These are phyloP conservation scores for Stichodactyla mertensii DNA, from an alignment of 64 coral and sea anemone genomes.

Conservation along the genomic window DNA sequence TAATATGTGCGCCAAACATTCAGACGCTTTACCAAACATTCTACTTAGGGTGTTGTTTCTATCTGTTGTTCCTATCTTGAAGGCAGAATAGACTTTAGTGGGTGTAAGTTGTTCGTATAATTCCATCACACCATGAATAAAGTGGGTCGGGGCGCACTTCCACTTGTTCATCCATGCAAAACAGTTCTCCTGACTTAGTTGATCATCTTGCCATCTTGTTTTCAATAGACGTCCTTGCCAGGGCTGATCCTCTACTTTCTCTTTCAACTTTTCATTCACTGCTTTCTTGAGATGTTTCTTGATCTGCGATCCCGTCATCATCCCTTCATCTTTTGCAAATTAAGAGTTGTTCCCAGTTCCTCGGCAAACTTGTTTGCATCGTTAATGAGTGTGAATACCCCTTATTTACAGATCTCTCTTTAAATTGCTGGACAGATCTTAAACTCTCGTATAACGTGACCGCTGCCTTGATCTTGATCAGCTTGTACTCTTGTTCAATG, in stretches of 20 bases:
- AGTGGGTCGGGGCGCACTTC: conserved; percentile 13
- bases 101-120: background rate
- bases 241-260: conserved; percentile 14
- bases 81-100: conserved; percentile 28
- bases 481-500: too few relatives aligned
- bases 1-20: background rate
- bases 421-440: too few relatives aligned
- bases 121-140: conserved; percentile 33
- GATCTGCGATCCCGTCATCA: too few relatives aligned
- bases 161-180: conserved; percentile 47
- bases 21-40: conserved; percentile 18
- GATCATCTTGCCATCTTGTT: conserved; percentile 30
- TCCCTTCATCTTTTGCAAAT: too few relatives aligned
- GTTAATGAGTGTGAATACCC: too few relatives aligned
- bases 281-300: too few relatives aligned
- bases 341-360: too few relatives aligned
- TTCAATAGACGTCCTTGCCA: conserved; percentile 43
- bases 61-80: conserved; percentile 33
- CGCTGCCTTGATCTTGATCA: too few relatives aligned
- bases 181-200: conserved; percentile 22
- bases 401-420: too few relatives aligned
- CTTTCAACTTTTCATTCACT: background rate
- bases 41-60: conserved; percentile 7
- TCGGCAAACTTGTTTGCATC: too few relatives aligned
- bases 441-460: too few relatives aligned